phyloP scores from a whole-genome alignment of 2,888 invertebrate genomes.

The Drosophila borborema region DNA sequence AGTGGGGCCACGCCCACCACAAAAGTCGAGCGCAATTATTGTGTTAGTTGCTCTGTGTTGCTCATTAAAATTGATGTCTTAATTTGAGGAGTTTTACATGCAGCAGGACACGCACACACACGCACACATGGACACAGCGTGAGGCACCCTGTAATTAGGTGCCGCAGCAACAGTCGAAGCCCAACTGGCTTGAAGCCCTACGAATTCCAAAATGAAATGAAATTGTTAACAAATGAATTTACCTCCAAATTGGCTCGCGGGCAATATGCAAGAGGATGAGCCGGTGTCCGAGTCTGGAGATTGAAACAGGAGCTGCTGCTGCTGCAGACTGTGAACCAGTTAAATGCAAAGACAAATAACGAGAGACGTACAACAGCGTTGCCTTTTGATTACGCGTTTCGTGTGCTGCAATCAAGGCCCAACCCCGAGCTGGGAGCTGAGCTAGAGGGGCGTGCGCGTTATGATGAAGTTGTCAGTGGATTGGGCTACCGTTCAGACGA shows the following conservation, averaged over 20 bases:
- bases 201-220: conserved; percentile 61
- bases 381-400: conserved; percentile 70
- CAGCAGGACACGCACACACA: conserved; percentile 53
- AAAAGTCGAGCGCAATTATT: conserved; percentile 66
- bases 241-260: conserved; percentile 71
- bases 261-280: conserved; percentile 38
- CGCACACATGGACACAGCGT: conserved; percentile 19
- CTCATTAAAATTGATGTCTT: conserved; percentile 80
- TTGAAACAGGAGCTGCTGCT: conserved; percentile 14
- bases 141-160: conserved; percentile 77
- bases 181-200: conserved; percentile 22
- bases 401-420: conserved; percentile 58
- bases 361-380: conserved; percentile 50
- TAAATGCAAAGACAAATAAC: conserved; percentile 75
- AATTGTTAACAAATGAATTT: conserved; percentile 78
- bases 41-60: conserved; percentile 72
- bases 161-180: conserved; percentile 52
- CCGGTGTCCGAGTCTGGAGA: background rate
- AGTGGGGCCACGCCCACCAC: conserved; percentile 57
- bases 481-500: conserved; percentile 60
- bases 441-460: conserved; percentile 57
- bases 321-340: conserved; percentile 47
- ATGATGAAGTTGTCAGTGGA: conserved; percentile 77
- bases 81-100: conserved; percentile 75
- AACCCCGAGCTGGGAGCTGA: conserved; percentile 12